A percentile compares a stretch with the other conserved stretches of the same genome.
Evolutionary conservation across 2,797 vertebrate genomes (phyloP).

Genomic region (Lutjanus argentimaculatus): DNA sequence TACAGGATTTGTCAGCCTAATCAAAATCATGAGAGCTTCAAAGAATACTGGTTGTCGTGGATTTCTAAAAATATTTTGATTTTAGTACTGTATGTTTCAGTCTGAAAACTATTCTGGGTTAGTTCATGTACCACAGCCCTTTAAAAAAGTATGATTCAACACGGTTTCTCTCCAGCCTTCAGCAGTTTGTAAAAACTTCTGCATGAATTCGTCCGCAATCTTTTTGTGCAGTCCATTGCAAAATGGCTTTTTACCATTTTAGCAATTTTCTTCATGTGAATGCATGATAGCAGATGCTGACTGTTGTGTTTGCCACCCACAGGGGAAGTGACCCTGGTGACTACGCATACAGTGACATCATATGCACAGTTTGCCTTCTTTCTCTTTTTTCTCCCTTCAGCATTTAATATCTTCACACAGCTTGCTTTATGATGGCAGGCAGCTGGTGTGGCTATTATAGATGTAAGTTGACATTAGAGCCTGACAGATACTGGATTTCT

Average conservation of each 20-base stretch:
- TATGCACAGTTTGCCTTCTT: constrained; percentile 18
- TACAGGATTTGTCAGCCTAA: constrained; percentile 18
- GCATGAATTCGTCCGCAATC: constrained; percentile 25
- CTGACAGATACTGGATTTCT: no score
- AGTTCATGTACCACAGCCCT: not conserved
- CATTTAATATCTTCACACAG: constrained; percentile 1
- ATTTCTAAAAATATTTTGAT: constrained; percentile 3
- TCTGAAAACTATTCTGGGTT: not conserved
- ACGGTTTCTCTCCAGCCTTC: constrained; percentile 16
- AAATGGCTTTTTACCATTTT: constrained; percentile 45
- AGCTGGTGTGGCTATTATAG: not conserved
- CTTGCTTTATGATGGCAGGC: not conserved
- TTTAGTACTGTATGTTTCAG: not conserved
- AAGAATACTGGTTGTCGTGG: constrained; percentile 4
- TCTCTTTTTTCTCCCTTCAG: constrained; percentile 2
- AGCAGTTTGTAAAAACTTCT: constrained; percentile 35
- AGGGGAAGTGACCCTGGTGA: constrained; percentile 30
- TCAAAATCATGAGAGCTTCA: constrained; percentile 18
- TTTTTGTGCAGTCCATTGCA: constrained; percentile 37
- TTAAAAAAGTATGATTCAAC: constrained; percentile 12
- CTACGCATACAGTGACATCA: constrained; percentile 20
- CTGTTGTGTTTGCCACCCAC: constrained; percentile 41
- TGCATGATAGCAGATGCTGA: constrained; percentile 48
- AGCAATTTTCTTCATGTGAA: constrained; percentile 38
- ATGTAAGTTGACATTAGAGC: not conserved